Evolutionary conservation across 2,888 invertebrate genomes (phyloP).

Genomic region (Erebia ligea): DNA sequence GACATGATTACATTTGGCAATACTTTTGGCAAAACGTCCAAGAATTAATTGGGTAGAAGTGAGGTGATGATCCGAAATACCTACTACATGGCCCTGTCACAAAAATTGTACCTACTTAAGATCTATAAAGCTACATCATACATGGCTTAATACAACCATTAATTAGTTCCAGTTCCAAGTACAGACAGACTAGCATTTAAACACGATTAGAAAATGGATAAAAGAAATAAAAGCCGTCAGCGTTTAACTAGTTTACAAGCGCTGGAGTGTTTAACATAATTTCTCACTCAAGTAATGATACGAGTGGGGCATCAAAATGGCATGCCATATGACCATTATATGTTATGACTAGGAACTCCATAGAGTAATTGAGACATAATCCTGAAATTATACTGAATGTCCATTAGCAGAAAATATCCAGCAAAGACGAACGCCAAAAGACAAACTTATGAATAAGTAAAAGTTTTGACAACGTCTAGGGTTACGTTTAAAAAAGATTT

Average conservation of each 20-base stretch:
- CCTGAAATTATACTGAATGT: too few species aligned
- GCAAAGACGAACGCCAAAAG: too few species aligned
- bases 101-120: too few species aligned
- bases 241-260: constrained; percentile 14
- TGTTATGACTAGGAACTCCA: constrained; percentile 1
- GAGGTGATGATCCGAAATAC: too few species aligned
- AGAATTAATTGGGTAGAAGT: too few species aligned
- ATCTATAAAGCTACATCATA: background rate
- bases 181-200: background rate
- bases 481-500: too few species aligned
- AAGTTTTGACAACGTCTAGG: too few species aligned
- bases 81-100: too few species aligned
- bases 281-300: constrained; percentile 34
- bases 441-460: too few species aligned
- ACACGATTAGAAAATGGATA: constrained; percentile 19
- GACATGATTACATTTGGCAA: too few species aligned
- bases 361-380: background rate
- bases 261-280: constrained; percentile 30
- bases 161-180: background rate
- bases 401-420: too few species aligned
- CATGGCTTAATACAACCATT: background rate
- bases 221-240: constrained; percentile 1
- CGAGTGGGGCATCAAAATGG: constrained; percentile 14
- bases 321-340: constrained; percentile 18
- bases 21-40: too few species aligned